A percentile compares a stretch with the other conserved stretches of the same genome.
Evolutionary conservation across 2,113 vertebrate species (phyloP).

Genomic region (Enhydra lutris): DNA sequence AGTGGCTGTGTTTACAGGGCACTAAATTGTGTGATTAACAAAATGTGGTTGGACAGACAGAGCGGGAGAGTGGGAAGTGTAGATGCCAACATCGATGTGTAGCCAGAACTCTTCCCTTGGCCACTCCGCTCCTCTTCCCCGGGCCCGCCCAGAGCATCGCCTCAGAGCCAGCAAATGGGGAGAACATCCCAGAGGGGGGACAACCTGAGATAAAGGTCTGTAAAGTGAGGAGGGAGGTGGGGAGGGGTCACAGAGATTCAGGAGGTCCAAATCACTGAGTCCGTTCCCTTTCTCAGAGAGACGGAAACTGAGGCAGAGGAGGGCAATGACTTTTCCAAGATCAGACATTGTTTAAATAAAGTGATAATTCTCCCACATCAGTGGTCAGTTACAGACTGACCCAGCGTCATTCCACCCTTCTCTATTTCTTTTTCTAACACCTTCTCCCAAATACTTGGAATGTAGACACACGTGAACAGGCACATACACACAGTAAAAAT

Average conservation of each 20-base stretch:
- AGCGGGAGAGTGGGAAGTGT: neutral
- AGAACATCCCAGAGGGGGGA: neutral
- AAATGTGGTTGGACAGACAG: neutral
- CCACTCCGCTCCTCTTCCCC: rapidly evolving
- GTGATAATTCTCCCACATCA: neutral
- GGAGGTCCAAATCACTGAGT: neutral
- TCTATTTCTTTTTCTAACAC: too few species aligned
- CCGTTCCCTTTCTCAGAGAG: neutral
- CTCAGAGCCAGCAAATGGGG: rapidly evolving
- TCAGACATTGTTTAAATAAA: rapidly evolving
- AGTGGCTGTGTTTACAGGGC: neutral
- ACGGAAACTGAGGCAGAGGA: neutral
- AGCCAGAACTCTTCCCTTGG: neutral
- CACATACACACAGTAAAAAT: neutral
- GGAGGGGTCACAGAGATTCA: rapidly evolving
- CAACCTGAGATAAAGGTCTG: neutral
- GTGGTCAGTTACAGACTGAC: neutral
- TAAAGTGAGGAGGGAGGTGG: neutral
- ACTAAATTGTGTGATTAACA: neutral
- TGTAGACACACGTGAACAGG: rapidly evolving
- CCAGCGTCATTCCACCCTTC: neutral
- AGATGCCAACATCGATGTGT: rapidly evolving
- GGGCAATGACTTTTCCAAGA: neutral
- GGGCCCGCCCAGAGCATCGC: rapidly evolving
- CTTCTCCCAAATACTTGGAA: neutral